Percentiles rank a stretch among this genome's conserved stretches.
phyloP scores from a whole-genome alignment of 30 jellyfish, hydroid and myxozoan species.

The Cassiopea andromeda region DNA sequence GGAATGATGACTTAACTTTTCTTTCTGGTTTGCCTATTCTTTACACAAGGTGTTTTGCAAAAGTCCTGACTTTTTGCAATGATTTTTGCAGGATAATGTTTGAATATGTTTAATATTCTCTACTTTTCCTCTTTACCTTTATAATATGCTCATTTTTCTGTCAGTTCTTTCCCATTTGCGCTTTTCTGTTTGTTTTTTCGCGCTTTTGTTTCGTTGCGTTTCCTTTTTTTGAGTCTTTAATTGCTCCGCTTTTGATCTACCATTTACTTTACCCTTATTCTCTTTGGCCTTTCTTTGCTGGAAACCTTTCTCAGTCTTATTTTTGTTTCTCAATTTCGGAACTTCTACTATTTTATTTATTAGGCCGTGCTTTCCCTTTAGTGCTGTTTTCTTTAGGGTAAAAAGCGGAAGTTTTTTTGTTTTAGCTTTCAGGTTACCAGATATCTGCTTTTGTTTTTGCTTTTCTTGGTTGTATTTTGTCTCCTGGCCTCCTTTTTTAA shows the following conservation, averaged over 20 bases:
- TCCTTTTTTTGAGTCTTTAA: not conserved
- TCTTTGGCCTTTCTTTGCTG: not conserved
- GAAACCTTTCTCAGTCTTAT: not conserved
- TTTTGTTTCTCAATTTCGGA: not conserved
- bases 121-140: not conserved
- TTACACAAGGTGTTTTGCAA: too few species aligned
- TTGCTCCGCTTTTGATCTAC: not conserved
- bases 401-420: not conserved
- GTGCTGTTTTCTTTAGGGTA: not conserved
- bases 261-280: not conserved
- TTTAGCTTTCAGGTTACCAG: not conserved
- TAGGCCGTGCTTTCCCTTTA: not conserved
- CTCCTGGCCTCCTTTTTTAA: not conserved
- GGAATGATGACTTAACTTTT: too few species aligned
- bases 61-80: too few species aligned
- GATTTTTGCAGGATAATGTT: too few species aligned
- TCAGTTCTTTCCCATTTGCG: not conserved
- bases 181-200: not conserved
- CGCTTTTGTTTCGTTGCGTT: not conserved
- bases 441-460: not conserved
- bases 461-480: not conserved
- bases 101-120: not conserved
- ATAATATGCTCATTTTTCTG: constrained; percentile 8
- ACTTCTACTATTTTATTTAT: not conserved
- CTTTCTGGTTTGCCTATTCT: too few species aligned